Evolutionary conservation across 2,888 invertebrate species (phyloP).

Genomic region (Augochlorella aurata): DNA sequence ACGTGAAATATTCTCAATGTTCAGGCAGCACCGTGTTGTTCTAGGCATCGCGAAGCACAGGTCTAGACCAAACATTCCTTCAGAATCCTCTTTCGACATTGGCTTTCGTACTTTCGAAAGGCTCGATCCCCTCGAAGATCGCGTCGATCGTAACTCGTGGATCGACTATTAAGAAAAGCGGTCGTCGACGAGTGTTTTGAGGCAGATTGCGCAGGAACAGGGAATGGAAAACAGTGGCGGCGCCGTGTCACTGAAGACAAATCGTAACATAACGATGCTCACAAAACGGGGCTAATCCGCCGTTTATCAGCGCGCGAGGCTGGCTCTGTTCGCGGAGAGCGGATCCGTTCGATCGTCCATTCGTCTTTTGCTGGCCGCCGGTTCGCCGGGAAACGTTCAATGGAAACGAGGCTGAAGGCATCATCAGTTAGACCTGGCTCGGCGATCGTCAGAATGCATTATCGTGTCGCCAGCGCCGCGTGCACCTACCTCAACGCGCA

Average conservation of each 20-base stretch:
- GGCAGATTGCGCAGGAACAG: not conserved
- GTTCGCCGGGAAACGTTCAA: slow-evolving; percentile 9
- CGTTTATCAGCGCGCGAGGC: slow-evolving; percentile 20
- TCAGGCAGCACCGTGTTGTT: not conserved
- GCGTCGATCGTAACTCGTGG: not conserved
- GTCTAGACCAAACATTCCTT: slow-evolving; percentile 13
- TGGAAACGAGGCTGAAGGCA: slow-evolving; percentile 25
- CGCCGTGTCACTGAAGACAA: slow-evolving; percentile 16
- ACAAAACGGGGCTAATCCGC: slow-evolving; percentile 12
- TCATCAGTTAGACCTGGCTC: slow-evolving; percentile 13
- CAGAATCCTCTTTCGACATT: not conserved
- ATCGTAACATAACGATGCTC: slow-evolving; percentile 28
- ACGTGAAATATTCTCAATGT: not conserved
- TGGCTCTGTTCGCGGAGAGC: not conserved
- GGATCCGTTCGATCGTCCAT: slow-evolving; percentile 34
- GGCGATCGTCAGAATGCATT: slow-evolving; percentile 24
- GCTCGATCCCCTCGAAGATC: slow-evolving; percentile 6
- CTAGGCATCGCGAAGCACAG: not conserved
- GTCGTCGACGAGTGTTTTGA: not conserved
- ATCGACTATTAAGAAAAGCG: not conserved
- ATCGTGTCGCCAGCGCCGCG: slow-evolving; percentile 7
- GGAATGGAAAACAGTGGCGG: slow-evolving; percentile 6
- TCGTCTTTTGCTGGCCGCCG: slow-evolving; percentile 19
- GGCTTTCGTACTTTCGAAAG: not conserved
- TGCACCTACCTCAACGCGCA: slow-evolving; percentile 68